These are phyloP conservation scores for Eupithecia inturbata DNA, from an alignment of 2,888 invertebrate genomes.

Conservation along the genomic window DNA sequence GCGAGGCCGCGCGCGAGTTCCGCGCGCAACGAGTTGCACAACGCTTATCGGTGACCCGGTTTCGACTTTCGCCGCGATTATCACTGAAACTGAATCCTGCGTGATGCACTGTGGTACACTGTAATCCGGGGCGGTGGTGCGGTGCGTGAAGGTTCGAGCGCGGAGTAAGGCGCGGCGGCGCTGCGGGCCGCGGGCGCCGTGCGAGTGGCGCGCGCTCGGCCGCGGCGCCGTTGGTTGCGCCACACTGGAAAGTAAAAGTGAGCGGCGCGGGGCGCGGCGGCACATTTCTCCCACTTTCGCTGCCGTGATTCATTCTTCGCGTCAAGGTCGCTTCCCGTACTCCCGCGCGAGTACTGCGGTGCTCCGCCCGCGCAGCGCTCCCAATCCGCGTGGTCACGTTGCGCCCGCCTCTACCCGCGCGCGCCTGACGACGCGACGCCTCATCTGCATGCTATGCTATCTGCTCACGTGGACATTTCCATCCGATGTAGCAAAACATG, in stretches of 20 bases:
- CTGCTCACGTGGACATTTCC: conserved; percentile 33
- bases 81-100: conserved; percentile 77
- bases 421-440: conserved; percentile 11
- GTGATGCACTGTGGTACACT: conserved; percentile 77
- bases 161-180: conserved; percentile 77
- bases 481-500: conserved; percentile 21
- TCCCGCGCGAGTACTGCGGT: conserved; percentile 58
- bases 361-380: conserved; percentile 48
- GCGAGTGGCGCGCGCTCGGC: conserved; percentile 78
- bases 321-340: conserved; percentile 80
- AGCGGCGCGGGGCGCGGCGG: conserved; percentile 78
- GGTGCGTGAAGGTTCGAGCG: conserved; percentile 50
- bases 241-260: conserved; percentile 84
- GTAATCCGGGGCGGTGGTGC: conserved; percentile 77
- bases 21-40: conserved; percentile 77
- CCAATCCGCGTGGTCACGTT: conserved; percentile 50
- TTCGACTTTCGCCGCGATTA: conserved; percentile 74
- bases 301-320: conserved; percentile 76
- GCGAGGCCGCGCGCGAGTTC: conserved; percentile 79
- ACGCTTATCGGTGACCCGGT: conserved; percentile 77
- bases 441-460: conserved; percentile 41
- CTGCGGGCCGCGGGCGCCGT: conserved; percentile 83
- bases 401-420: conserved; percentile 34
- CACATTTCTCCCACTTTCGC: conserved; percentile 84
- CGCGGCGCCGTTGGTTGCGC: conserved; percentile 80